phyloP scores from a whole-genome alignment of 2,888 invertebrate genomes.

The Pollenia angustigena region DNA sequence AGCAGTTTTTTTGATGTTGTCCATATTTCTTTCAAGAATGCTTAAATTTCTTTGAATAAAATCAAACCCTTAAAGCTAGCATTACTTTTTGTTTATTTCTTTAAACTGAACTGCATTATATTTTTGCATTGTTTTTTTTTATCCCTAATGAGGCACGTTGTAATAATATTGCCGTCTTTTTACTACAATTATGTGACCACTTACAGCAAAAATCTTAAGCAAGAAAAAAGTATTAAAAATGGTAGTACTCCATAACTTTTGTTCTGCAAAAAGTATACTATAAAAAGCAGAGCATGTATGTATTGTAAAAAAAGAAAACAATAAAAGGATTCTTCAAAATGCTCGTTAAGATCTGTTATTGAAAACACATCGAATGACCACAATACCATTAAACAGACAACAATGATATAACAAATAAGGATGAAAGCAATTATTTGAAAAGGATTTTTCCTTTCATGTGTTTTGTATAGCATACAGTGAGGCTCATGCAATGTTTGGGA shows the following conservation, averaged over 20 bases:
- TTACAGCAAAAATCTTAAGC: neutral
- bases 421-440: conserved; percentile 32
- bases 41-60: neutral
- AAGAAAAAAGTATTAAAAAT: neutral
- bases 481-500: neutral
- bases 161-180: conserved; percentile 21
- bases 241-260: neutral
- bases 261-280: conserved; percentile 5
- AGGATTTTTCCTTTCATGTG: neutral
- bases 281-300: neutral
- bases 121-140: neutral
- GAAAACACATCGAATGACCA: conserved; percentile 40
- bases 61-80: neutral
- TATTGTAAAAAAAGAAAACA: conserved; percentile 3
- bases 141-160: conserved; percentile 47
- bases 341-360: conserved; percentile 53
- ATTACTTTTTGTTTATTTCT: neutral
- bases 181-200: conserved; percentile 29
- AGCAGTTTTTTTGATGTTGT: too few relatives aligned
- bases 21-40: too few relatives aligned
- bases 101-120: neutral
- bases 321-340: conserved; percentile 41
- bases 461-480: too few relatives aligned
- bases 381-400: conserved; percentile 14
- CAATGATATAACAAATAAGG: conserved; percentile 3